These are phyloP conservation scores for Oenanthe oenanthe DNA, from an alignment of 2,113 vertebrate species.

Conservation along the genomic window DNA sequence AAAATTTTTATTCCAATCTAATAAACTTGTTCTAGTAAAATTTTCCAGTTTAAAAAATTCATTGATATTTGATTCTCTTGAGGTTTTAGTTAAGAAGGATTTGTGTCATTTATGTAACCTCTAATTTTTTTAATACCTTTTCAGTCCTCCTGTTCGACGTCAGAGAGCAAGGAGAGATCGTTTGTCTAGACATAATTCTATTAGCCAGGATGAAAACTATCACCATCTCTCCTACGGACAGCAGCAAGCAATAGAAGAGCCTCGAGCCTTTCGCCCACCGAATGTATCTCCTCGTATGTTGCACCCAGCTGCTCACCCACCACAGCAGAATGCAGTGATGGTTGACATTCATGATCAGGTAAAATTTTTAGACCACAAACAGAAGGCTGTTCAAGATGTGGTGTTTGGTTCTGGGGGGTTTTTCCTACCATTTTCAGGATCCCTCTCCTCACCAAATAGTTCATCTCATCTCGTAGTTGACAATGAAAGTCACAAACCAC, in stretches of 20 bases:
- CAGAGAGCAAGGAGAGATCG: conserved; percentile 92
- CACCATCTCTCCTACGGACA: conserved; percentile 90
- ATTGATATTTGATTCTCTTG: background rate
- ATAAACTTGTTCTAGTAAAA: background rate
- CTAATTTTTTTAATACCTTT: conserved; percentile 36
- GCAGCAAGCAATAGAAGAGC: conserved; percentile 90
- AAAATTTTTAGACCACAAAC: background rate
- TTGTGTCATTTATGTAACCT: background rate
- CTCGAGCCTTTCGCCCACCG: conserved; percentile 92
- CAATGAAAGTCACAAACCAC: background rate
- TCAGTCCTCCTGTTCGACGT: conserved; percentile 90
- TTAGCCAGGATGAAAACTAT: conserved; percentile 92
- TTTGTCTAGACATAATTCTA: conserved; percentile 84
- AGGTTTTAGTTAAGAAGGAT: background rate
- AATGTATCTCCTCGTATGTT: conserved; percentile 91
- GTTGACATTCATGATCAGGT: conserved; percentile 98
- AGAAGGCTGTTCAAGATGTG: background rate
- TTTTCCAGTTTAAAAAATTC: background rate
- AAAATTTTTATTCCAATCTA: background rate
- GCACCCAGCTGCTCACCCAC: conserved; percentile 89
- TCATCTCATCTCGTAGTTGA: background rate
- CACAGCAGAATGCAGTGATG: conserved; percentile 91
- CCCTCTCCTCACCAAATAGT: background rate
- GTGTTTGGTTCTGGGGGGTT: accelerated
- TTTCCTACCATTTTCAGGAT: background rate